phyloP scores from a whole-genome alignment of 2,888 invertebrate genomes.

The Drepana falcataria region DNA sequence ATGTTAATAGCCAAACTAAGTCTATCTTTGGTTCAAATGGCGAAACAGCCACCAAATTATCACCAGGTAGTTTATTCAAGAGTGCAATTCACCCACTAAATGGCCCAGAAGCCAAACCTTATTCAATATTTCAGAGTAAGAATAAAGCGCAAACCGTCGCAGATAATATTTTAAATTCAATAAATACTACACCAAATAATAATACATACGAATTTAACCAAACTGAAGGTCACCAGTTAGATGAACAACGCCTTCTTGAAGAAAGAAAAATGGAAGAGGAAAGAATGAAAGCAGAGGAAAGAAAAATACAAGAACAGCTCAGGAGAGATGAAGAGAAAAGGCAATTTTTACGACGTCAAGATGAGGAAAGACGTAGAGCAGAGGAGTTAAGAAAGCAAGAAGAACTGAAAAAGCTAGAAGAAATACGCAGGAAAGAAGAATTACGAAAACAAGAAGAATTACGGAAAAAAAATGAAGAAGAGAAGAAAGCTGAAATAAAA shows the following conservation, averaged over 20 bases:
- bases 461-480: slow-evolving; percentile 52
- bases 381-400: slow-evolving; percentile 27
- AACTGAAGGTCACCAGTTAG: slow-evolving; percentile 13
- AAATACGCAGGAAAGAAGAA: slow-evolving; percentile 49
- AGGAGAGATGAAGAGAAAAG: slow-evolving; percentile 26
- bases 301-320: slow-evolving; percentile 25
- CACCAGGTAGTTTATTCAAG: slow-evolving; percentile 63
- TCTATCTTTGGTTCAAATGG: slow-evolving; percentile 39
- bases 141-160: slow-evolving; percentile 55
- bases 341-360: slow-evolving; percentile 26
- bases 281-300: slow-evolving; percentile 33
- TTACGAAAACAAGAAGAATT: slow-evolving; percentile 46
- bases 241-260: slow-evolving; percentile 26
- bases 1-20: slow-evolving; percentile 16
- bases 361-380: slow-evolving; percentile 27
- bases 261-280: slow-evolving; percentile 38
- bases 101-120: slow-evolving; percentile 35
- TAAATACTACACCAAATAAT: slow-evolving; percentile 25
- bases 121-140: slow-evolving; percentile 59
- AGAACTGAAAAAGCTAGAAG: slow-evolving; percentile 33
- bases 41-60: slow-evolving; percentile 32
- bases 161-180: slow-evolving; percentile 54
- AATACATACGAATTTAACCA: slow-evolving; percentile 51
- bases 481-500: slow-evolving; percentile 48
- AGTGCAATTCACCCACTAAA: slow-evolving; percentile 38